A percentile compares a stretch with the other conserved stretches of the same genome.
Conservation (phyloP, 2,113 vertebrate species). For the Plecturocebus donacophilus region DNA sequence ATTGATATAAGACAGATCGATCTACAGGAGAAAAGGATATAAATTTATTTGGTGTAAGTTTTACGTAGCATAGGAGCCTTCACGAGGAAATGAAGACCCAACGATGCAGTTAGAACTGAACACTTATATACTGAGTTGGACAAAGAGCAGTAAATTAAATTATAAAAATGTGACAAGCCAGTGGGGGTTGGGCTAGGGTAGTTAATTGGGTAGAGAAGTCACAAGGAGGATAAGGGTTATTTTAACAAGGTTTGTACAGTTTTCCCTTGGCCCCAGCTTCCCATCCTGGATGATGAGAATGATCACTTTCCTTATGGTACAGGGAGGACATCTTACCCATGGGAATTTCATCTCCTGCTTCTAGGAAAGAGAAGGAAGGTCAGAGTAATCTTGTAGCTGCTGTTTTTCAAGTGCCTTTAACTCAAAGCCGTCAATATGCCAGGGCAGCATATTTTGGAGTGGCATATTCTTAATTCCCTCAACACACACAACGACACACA, state of each 20-base stretch:
- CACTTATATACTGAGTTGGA: neutral
- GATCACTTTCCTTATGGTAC: neutral
- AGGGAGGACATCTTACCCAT: neutral
- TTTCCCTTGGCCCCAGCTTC: neutral
- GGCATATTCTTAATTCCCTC: neutral
- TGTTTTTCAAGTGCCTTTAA: neutral
- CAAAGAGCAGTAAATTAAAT: neutral
- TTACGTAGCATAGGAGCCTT: neutral
- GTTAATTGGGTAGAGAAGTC: neutral
- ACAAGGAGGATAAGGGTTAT: accelerated
- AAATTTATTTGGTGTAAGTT: neutral
- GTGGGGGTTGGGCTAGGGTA: no score
- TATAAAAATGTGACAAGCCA: neutral
- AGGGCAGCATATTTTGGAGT: neutral
- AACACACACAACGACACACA: neutral
- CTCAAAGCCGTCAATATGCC: neutral
- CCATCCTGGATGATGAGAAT: neutral
- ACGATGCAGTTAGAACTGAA: neutral
- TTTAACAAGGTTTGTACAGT: neutral
- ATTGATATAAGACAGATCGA: neutral
- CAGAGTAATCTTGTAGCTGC: neutral
- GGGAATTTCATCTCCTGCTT: neutral
- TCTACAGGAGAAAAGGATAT: neutral
- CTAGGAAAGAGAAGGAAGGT: neutral
- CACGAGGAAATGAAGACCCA: neutral